phyloP scores from a whole-genome alignment of 2,888 invertebrate genomes.

The Cheilosia variabilis region DNA sequence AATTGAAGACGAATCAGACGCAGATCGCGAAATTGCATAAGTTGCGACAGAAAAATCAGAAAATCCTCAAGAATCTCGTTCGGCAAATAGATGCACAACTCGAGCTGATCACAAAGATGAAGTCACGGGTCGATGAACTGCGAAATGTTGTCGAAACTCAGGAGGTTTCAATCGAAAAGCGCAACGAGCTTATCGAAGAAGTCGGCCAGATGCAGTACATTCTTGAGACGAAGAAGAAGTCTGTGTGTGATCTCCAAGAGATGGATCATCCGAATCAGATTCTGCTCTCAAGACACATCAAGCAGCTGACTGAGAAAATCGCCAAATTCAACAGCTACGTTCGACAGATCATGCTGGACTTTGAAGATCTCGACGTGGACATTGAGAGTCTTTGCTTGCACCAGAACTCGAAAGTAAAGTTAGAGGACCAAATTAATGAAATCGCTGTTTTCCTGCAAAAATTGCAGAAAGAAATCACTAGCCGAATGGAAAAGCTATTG shows the following conservation, averaged over 20 bases:
- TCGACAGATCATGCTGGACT: constrained; percentile 42
- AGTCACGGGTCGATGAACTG: constrained; percentile 40
- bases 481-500: constrained; percentile 19
- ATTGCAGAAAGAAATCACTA: constrained; percentile 40
- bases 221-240: constrained; percentile 77
- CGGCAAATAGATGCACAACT: constrained; percentile 6
- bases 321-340: constrained; percentile 57
- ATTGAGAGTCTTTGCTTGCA: constrained; percentile 56
- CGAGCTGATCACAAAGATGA: constrained; percentile 28
- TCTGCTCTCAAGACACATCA: constrained; percentile 78
- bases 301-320: constrained; percentile 78
- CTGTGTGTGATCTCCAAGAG: constrained; percentile 77
- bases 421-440: constrained; percentile 36
- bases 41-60: constrained; percentile 38
- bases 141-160: constrained; percentile 74
- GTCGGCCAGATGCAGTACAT: constrained; percentile 77
- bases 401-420: constrained; percentile 42
- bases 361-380: constrained; percentile 45
- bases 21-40: constrained; percentile 47
- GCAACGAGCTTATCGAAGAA: constrained; percentile 77
- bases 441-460: constrained; percentile 22
- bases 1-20: constrained; percentile 75
- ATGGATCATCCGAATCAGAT: constrained; percentile 79
- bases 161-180: constrained; percentile 75
- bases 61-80: constrained; percentile 49